Base-by-base conservation (phyloP, 92 coral and sea anemone genomes). In the Muricea muricata region DNA sequence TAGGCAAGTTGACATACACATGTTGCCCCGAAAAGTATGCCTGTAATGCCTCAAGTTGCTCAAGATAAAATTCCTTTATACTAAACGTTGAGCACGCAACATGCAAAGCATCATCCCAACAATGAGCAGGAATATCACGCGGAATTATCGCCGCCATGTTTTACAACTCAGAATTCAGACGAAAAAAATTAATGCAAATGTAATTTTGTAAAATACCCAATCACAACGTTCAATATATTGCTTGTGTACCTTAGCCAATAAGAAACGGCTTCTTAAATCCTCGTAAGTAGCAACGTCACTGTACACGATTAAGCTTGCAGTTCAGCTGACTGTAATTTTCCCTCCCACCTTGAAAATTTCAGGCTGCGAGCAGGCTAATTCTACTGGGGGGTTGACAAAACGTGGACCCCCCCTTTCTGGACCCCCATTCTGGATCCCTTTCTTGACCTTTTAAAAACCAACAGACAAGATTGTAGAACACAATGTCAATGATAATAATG, bases 1-100 rank as follows among this genome's bases (percentile, higher is more conserved):
- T 74, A 20, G 80, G 80, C 80, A 74, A 20, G 80, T 74, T 74
- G 7, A 74, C 80, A 48, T 74, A 74, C 17, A 74, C 80, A 32
- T 74, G 80, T 74, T 70, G 76, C n/a, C 76, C 76, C 14, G 76
- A 70, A 70, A 70, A 42, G 55, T 70, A 42, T 35, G 76, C 58
- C 37, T 74, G 17, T 32, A 45, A 74, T 41, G 80, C 80, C 80
- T 74, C 80, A 10, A 24, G 28, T 45, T 74, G 80, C 21, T 74
- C 37, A n/a, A 63, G 63, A 74, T 42, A 74, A 25, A 74, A 47
- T 48, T 74, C 80, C 17, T 74, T 45, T 47, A 42, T 23, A 45
- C 47, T 74, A 74, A 74, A 74, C 56, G 33, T 74, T 28, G 57
- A 74, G 26, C 80, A 74, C 12, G 42, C 50, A 70, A 26, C 39